Base-by-base conservation (phyloP, 37 sponge, comb jelly and placozoan genomes). In the Amphimedon queenslandica region DNA sequence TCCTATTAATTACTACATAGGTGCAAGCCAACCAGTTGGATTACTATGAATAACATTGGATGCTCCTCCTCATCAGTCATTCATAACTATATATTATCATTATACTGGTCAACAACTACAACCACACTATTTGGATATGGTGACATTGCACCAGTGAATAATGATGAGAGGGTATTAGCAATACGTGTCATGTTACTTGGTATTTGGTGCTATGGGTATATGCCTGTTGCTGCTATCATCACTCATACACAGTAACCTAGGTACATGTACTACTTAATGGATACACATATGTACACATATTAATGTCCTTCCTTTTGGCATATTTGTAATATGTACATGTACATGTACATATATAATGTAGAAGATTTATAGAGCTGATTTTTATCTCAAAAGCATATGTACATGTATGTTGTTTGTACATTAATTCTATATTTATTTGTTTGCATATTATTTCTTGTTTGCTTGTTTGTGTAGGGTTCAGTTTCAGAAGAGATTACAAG, bases 61-160 rank as follows among this genome's bases (percentile, higher is more conserved):
- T 6, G 58, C 39, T 69, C 35, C 65, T 67, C 66, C 55, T 71
- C 87, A 0, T 27, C 77, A 8, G 66, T 70, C 16, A 63, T 83
- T n/a, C 79, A 69, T 29, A 77, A 92, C 71, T 92, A 92, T 55
- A 42, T 92, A 58, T 69, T 72, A 21, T 92, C 93, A 5, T 38
- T 92, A 53, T 92, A 92, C 77, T 92, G 85, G 84, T 64, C 88
- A 36, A 60, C 84, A 13, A 76, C 88, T 21, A 92, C 93, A 40
- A 68, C 69, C 37, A 92, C 93, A n/a, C 72, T 88, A 18, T 79
- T 83, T 13, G 93, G 93, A 4, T 92, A 87, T 65, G 93, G 93
- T 67, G 93, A 92, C 42, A 76, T 92, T 25, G 69, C 73, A 36
- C 78, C 93, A 40, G 68, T 83, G 69, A 80, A 69, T 43, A 58